Conservation (phyloP, 1,140 invertebrate species). For the Drosophila triauraria region DNA sequence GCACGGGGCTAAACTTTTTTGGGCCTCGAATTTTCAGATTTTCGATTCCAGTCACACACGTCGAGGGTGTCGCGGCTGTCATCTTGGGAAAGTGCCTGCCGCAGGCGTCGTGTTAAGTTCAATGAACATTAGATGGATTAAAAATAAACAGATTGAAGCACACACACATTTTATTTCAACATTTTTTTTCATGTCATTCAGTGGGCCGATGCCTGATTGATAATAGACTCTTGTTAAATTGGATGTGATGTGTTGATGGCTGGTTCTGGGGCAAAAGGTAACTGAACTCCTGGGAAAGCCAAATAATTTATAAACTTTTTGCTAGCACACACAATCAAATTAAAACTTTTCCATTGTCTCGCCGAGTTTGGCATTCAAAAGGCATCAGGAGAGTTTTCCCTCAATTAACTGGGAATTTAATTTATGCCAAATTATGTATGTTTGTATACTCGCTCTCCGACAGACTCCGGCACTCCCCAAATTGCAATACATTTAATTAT, state of each 20-base stretch:
- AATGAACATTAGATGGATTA: constrained; percentile 76
- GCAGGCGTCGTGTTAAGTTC: constrained; percentile 66
- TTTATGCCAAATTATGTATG: constrained; percentile 26
- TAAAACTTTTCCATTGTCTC: constrained; percentile 51
- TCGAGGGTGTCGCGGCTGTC: constrained; percentile 46
- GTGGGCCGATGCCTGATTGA: constrained; percentile 41
- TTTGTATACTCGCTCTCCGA: constrained; percentile 2
- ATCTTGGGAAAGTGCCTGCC: constrained; percentile 50
- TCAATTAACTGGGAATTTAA: constrained; percentile 52
- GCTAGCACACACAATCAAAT: constrained; percentile 19
- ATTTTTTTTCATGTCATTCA: constrained; percentile 59
- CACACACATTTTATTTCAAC: neutral
- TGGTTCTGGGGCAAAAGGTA: constrained; percentile 9
- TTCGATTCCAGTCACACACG: constrained; percentile 74
- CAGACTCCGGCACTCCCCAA: constrained; percentile 3
- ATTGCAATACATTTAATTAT: constrained; percentile 52
- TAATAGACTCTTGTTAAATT: constrained; percentile 33
- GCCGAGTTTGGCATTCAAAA: constrained; percentile 13
- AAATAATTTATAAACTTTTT: constrained; percentile 39
- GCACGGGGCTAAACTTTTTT: constrained; percentile 24
- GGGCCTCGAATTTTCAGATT: constrained; percentile 31
- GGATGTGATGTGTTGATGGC: constrained; percentile 1
- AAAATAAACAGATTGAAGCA: constrained; percentile 60
- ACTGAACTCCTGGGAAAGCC: constrained; percentile 6
- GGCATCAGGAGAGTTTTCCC: constrained; percentile 15